Percentiles rank a stretch among this genome's conserved stretches.
These are phyloP conservation scores for Eriosoma lanigerum DNA, from an alignment of 1,140 invertebrate species.

Conservation along the genomic window DNA sequence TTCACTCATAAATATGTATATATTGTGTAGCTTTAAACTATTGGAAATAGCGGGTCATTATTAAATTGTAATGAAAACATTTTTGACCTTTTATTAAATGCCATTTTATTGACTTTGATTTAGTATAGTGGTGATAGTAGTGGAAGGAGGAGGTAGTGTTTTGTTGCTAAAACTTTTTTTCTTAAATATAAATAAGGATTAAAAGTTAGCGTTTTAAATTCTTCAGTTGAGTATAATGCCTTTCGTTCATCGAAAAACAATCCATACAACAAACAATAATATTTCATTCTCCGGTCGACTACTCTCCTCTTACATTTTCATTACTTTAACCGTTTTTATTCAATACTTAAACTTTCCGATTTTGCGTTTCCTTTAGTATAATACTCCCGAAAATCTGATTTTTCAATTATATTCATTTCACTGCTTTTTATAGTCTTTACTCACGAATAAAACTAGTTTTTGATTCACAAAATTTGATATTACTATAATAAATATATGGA, in stretches of 20 bases:
- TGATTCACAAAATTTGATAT: too few relatives aligned
- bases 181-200: neutral
- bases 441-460: too few relatives aligned
- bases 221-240: neutral
- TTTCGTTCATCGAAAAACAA: neutral
- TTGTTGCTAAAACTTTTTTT: neutral
- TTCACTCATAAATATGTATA: constrained; percentile 25
- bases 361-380: neutral
- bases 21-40: neutral
- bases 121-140: too few relatives aligned
- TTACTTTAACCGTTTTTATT: constrained; percentile 1
- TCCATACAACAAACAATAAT: neutral
- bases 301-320: neutral
- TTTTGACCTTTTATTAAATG: constrained; percentile 13
- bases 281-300: neutral
- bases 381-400: neutral
- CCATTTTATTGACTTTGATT: neutral
- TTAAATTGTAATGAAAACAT: constrained; percentile 27
- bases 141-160: neutral
- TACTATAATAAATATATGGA: too few relatives aligned
- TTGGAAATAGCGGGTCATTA: neutral
- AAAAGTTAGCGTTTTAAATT: constrained; percentile 19
- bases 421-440: too few relatives aligned
- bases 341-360: neutral
- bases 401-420: neutral